A percentile compares a stretch with the other conserved stretches of the same genome.
These are phyloP conservation scores for Progne subis DNA, from an alignment of 2,113 vertebrate species.

Conservation along the genomic window DNA sequence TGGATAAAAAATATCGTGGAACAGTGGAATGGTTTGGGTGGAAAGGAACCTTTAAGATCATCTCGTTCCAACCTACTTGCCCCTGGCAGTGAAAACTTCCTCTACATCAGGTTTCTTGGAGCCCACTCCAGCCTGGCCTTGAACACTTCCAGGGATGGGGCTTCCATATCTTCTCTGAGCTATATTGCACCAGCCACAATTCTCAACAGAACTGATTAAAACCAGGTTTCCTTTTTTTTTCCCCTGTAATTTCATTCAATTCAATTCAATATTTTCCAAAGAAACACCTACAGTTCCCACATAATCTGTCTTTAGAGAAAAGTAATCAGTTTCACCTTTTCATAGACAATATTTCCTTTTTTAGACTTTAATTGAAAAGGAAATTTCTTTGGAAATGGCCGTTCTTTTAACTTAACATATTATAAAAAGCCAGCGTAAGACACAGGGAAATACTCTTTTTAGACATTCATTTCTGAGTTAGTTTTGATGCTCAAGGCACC, in stretches of 20 bases:
- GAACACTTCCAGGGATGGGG: not conserved
- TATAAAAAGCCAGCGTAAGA: not conserved
- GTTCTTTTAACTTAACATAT: not conserved
- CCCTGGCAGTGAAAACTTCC: not conserved
- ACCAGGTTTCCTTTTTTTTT: not conserved
- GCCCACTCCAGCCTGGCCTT: not conserved
- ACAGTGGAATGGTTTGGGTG: not conserved
- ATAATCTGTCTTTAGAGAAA: not conserved
- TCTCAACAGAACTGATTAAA: not conserved
- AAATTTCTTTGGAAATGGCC: not conserved
- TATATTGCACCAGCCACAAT: not conserved
- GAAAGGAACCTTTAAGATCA: not conserved
- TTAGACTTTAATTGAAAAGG: not conserved
- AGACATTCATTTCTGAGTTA: not conserved
- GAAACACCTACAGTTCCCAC: not conserved
- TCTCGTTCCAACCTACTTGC: rapidly evolving
- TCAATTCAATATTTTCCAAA: not conserved
- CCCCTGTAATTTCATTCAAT: not conserved
- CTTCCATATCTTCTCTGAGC: not conserved
- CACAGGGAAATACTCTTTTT: not conserved
- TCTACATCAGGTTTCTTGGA: not conserved
- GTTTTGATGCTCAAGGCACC: rapidly evolving
- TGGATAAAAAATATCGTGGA: not conserved
- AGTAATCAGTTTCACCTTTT: not conserved
- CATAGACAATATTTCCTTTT: not conserved